Evolutionary conservation across 2,888 invertebrate genomes (phyloP), one percentile per base, ranked within the genome.

Genomic region (Carpatolechia fugitivella): DNA sequence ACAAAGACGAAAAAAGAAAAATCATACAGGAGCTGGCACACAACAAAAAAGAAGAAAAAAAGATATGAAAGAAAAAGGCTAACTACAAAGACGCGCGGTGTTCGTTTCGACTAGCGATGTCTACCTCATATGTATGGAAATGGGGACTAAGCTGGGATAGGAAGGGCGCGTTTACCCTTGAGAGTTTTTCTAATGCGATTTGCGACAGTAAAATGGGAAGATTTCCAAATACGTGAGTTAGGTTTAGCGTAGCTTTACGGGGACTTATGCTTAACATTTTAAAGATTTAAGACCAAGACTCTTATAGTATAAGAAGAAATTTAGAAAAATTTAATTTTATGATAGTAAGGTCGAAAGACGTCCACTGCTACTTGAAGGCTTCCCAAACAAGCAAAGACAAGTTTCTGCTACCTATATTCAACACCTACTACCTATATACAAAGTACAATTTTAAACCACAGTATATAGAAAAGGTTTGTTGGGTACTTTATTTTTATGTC

Each of bases 41-140:
- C 41, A n/a, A 40, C 41, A 31, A 41, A 52, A 30, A 41, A 41
- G 16, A 31, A 41, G 41, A 55, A 54, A 44, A 38, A 38, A 44
- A 29, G 48, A 41, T 33, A 55, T 47, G 36, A 41, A 54, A 61
- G 62, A 64, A 62, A 63, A 65, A 70, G 64, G 58, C 61, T 60
- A 61, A 61, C 62, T 65, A 70, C 64, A 68, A 65, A 69, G 67
- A 65, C 63, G 64, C 61, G 64, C 61, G 66, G 61, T 58, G 60
- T 64, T 65, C 60, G 66, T 62, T 57, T 56, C 56, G 61, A 59
- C 58, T 65, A 65, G 65, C 71, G 66, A 61, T 68, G 76, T 75
- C 78, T 80, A 71, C 70, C 85, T 86, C 84, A 83, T 86, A 85
- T 86, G 86, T 84, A 86, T 85, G 85, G 84, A 83, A 85, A 85